Evolutionary conservation across 35 echinoderm and acorn worm genomes (phyloP).

Genomic region (Heliocidaris erythrogramma): DNA sequence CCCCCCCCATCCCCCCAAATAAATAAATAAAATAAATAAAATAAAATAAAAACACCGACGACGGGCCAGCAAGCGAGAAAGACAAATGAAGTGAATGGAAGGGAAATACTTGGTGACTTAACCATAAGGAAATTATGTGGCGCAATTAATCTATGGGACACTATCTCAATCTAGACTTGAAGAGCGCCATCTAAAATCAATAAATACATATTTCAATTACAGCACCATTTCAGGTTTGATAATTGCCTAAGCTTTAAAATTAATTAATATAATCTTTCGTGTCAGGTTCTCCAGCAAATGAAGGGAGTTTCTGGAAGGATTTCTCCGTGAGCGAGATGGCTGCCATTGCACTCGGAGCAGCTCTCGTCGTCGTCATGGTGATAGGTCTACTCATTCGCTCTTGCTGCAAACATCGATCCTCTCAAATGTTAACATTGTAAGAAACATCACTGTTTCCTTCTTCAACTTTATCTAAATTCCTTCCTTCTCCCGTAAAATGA

Average conservation of each 20-base stretch:
- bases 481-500: not conserved
- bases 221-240: not conserved
- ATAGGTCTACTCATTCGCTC: conserved; percentile 42
- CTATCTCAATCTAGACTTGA: too few species aligned
- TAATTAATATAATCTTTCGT: not conserved
- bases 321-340: conserved; percentile 45
- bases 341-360: conserved; percentile 37
- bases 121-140: too few species aligned
- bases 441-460: not conserved
- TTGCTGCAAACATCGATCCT: conserved; percentile 32
- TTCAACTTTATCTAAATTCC: not conserved
- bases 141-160: too few species aligned
- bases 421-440: conserved; percentile 27
- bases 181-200: too few species aligned
- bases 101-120: too few species aligned
- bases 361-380: conserved; percentile 26
- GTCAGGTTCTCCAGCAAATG: not conserved
- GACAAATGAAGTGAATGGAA: too few species aligned
- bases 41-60: too few species aligned
- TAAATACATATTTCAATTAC: too few species aligned
- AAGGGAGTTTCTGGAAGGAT: conserved; percentile 5
- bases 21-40: too few species aligned
- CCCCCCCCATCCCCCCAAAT: too few species aligned
- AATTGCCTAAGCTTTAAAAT: not conserved
- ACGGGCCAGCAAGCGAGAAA: too few species aligned